A percentile compares a stretch with the other conserved stretches of the same genome.
These are phyloP conservation scores for Zaprionus ornatus DNA, from an alignment of 1,140 invertebrate genomes.

Conservation along the genomic window DNA sequence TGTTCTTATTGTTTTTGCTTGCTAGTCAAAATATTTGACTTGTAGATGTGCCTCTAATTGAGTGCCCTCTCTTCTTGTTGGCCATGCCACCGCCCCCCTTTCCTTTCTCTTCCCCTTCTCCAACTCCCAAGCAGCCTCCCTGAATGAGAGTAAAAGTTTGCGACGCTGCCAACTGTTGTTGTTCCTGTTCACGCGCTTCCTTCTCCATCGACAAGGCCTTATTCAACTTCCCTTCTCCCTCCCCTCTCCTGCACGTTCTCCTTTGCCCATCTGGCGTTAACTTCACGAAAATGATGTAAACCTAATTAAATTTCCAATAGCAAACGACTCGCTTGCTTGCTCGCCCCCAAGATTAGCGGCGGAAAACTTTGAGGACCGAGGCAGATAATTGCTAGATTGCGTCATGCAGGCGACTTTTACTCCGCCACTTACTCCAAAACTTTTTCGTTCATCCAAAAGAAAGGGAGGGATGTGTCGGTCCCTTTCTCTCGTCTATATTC, in stretches of 20 bases:
- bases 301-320: slow-evolving; percentile 82
- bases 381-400: slow-evolving; percentile 77
- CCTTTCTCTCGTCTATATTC: too few species aligned
- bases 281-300: slow-evolving; percentile 75
- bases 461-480: too few species aligned
- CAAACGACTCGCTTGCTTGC: slow-evolving; percentile 36
- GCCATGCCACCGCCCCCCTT: too few species aligned
- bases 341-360: slow-evolving; percentile 37
- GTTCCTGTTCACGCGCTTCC: slow-evolving; percentile 28
- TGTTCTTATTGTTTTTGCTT: slow-evolving; percentile 66
- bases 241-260: not conserved
- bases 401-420: slow-evolving; percentile 67
- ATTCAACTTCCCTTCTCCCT: too few species aligned
- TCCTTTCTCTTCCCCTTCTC: not conserved
- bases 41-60: slow-evolving; percentile 78
- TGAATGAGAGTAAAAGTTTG: slow-evolving; percentile 61
- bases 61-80: slow-evolving; percentile 30
- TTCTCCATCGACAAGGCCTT: not conserved
- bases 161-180: slow-evolving; percentile 53
- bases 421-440: slow-evolving; percentile 6
- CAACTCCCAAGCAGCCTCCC: not conserved
- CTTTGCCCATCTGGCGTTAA: slow-evolving; percentile 69
- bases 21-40: slow-evolving; percentile 76
- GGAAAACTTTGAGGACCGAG: slow-evolving; percentile 56
- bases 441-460: too few species aligned